A percentile compares a stretch with the other conserved stretches of the same genome.
Conservation (phyloP, 2,113 vertebrate genomes). For the Poecilia latipinna region DNA sequence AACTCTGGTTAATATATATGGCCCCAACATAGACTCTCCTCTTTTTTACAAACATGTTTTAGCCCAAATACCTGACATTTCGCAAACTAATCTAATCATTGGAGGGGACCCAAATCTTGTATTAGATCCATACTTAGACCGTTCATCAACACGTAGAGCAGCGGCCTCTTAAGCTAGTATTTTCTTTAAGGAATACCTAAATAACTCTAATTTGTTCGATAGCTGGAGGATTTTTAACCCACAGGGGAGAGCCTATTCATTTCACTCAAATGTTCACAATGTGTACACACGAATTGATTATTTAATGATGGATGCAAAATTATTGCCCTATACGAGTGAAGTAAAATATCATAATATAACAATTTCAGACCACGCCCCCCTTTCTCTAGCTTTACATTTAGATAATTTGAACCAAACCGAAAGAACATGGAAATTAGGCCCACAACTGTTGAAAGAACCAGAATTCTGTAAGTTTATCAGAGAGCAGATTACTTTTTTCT, state of each 20-base stretch:
- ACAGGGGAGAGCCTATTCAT: neutral
- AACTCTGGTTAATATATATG: conserved; percentile 1
- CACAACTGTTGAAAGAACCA: neutral
- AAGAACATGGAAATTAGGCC: neutral
- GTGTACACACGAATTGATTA: neutral
- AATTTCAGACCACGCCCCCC: neutral
- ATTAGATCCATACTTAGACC: neutral
- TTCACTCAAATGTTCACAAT: conserved; percentile 2
- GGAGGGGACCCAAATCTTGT: neutral
- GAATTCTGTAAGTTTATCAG: neutral
- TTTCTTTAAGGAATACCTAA: neutral
- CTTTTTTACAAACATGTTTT: conserved; percentile 3
- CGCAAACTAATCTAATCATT: neutral
- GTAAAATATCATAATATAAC: conserved; percentile 4
- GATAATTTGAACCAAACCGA: neutral
- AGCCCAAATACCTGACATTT: conserved; percentile 3
- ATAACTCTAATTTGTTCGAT: neutral
- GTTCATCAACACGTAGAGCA: neutral
- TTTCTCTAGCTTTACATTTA: neutral
- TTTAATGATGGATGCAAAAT: neutral
- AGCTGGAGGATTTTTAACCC: neutral
- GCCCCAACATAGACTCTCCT: neutral
- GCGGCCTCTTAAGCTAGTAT: neutral
- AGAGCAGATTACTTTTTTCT: neutral
- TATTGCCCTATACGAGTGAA: neutral